A percentile compares a stretch with the other conserved stretches of the same genome.
phyloP scores from a whole-genome alignment of 2,888 invertebrate genomes.

The Cosmopolites sordidus region DNA sequence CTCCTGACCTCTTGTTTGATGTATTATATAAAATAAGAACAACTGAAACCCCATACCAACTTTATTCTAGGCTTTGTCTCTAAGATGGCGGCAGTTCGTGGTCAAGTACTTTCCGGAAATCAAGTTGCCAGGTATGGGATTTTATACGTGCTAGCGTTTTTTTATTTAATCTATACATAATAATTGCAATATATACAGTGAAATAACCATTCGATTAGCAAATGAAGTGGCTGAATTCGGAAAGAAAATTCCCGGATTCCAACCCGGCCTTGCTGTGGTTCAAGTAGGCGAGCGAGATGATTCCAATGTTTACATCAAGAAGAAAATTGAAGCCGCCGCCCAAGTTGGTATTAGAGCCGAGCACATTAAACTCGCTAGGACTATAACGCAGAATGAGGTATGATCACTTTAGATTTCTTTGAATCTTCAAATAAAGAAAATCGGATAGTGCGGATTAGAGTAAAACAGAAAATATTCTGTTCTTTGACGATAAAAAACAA shows the following conservation, averaged over 20 bases:
- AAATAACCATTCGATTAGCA: conserved; percentile 65
- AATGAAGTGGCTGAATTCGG: conserved; percentile 61
- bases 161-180: neutral
- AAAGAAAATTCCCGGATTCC: conserved; percentile 57
- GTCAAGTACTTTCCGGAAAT: conserved; percentile 61
- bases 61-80: conserved; percentile 2
- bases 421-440: too few relatives aligned
- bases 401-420: neutral
- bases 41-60: too few relatives aligned
- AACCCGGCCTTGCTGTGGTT: conserved; percentile 82
- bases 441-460: too few relatives aligned
- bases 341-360: conserved; percentile 84
- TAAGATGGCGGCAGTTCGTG: conserved; percentile 41
- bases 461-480: too few relatives aligned
- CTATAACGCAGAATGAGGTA: conserved; percentile 77
- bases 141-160: neutral
- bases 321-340: conserved; percentile 88
- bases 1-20: too few relatives aligned
- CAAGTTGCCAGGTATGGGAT: conserved; percentile 61
- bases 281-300: conserved; percentile 96
- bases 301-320: conserved; percentile 96
- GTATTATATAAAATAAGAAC: too few relatives aligned
- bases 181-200: conserved; percentile 49
- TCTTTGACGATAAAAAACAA: too few relatives aligned
- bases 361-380: conserved; percentile 73